Conservation (phyloP, 1,140 invertebrate genomes). For the Saccostrea echinata region DNA sequence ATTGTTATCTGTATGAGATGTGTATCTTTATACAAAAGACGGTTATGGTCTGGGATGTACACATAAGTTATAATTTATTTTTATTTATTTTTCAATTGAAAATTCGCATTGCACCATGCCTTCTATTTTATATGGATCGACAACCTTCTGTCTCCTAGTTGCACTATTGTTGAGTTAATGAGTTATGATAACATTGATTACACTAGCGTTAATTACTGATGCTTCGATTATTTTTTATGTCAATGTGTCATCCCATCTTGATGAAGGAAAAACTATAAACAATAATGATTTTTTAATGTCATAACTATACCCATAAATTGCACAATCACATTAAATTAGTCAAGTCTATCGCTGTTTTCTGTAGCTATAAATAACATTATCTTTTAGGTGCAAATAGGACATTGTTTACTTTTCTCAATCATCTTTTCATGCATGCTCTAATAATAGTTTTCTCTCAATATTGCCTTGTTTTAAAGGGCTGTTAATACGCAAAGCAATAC, state of each 20-base stretch:
- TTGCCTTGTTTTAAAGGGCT: background rate
- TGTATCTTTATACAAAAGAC: background rate
- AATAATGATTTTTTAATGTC: slow-evolving; percentile 13
- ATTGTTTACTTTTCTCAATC: background rate
- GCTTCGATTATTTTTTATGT: background rate
- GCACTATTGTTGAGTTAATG: background rate
- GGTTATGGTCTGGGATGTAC: background rate
- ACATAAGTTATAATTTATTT: slow-evolving; percentile 7
- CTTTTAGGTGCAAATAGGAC: slow-evolving; percentile 8
- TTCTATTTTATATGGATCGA: background rate
- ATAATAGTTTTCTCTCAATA: background rate
- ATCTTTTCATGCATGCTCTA: background rate
- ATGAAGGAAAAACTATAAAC: background rate
- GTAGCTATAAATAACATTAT: background rate
- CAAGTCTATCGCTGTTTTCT: background rate
- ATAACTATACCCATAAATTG: background rate
- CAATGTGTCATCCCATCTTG: background rate
- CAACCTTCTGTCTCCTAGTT: background rate
- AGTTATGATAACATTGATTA: background rate
- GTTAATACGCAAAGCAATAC: slow-evolving; percentile 1
- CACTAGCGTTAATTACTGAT: background rate
- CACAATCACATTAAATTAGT: background rate
- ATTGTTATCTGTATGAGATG: background rate
- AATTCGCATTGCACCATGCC: background rate
- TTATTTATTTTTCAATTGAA: slow-evolving; percentile 1